These are phyloP conservation scores for Eustalomyia histrio DNA, from an alignment of 2,888 invertebrate species.

Conservation along the genomic window DNA sequence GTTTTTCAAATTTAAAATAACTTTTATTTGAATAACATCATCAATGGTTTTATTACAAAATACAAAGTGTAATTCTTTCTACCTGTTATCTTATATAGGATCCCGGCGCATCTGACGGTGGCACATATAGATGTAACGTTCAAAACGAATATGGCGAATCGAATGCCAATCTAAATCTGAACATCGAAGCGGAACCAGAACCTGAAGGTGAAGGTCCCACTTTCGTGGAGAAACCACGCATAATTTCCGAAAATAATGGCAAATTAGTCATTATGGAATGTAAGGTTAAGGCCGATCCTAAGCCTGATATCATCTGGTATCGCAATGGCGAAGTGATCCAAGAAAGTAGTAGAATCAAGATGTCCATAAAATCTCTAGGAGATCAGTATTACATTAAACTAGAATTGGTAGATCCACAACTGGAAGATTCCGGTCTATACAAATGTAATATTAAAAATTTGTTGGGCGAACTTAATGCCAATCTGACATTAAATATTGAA, in stretches of 20 bases:
- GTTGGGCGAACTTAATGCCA: slow-evolving; percentile 97
- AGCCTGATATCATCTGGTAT: slow-evolving; percentile 91
- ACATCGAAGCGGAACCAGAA: slow-evolving; percentile 98
- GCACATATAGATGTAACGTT: slow-evolving; percentile 95
- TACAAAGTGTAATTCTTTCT: too few species aligned
- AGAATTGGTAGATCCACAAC: slow-evolving; percentile 93
- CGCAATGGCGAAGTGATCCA: slow-evolving; percentile 88
- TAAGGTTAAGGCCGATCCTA: slow-evolving; percentile 89
- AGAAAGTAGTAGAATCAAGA: slow-evolving; percentile 90
- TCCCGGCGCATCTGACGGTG: slow-evolving; percentile 89
- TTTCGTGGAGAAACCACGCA: slow-evolving; percentile 94
- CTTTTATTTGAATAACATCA: too few species aligned
- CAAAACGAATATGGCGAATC: slow-evolving; percentile 98
- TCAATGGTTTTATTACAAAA: background rate
- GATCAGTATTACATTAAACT: slow-evolving; percentile 93
- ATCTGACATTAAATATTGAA: slow-evolving; percentile 98
- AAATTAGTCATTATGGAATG: slow-evolving; percentile 94
- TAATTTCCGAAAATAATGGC: slow-evolving; percentile 90
- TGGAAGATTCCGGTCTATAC: slow-evolving; percentile 98
- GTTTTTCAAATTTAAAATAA: too few species aligned
- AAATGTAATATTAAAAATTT: slow-evolving; percentile 98
- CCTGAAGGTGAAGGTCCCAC: slow-evolving; percentile 96
- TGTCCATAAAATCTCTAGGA: slow-evolving; percentile 87
- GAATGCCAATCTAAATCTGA: slow-evolving; percentile 96
- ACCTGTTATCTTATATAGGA: slow-evolving; percentile 81